Conservation (phyloP, 2,888 invertebrate species). For the Carpatolechia fugitivella region DNA sequence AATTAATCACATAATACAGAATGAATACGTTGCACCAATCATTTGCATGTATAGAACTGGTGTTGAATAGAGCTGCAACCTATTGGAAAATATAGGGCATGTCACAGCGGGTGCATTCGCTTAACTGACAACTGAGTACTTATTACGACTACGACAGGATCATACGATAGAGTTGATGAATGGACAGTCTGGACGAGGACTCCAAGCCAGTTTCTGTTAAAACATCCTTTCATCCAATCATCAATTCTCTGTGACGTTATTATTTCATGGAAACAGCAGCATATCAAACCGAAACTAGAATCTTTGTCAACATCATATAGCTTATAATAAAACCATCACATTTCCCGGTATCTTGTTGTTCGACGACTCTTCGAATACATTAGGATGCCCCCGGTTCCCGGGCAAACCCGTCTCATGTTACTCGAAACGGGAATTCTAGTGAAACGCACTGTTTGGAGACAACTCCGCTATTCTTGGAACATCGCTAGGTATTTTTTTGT, state of each 20-base stretch:
- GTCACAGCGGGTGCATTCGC: background rate
- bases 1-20: too few relatives aligned
- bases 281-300: background rate
- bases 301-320: constrained; percentile 30
- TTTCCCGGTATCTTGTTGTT: constrained; percentile 49
- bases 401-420: constrained; percentile 35
- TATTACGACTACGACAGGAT: constrained; percentile 14
- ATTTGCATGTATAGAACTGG: background rate
- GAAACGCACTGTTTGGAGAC: constrained; percentile 27
- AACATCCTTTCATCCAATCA: background rate
- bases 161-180: constrained; percentile 17
- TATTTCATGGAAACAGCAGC: background rate
- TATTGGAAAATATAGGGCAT: constrained; percentile 8
- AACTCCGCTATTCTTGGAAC: constrained; percentile 22
- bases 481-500: background rate
- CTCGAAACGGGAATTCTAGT: constrained; percentile 39
- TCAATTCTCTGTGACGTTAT: background rate
- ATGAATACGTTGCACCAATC: constrained; percentile 4
- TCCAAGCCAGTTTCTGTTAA: background rate
- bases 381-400: constrained; percentile 42
- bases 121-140: too few relatives aligned
- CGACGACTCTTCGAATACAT: constrained; percentile 38
- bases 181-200: constrained; percentile 7
- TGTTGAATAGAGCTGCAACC: background rate
- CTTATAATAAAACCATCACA: constrained; percentile 54